Base-by-base conservation (phyloP, 2,797 vertebrate species). In the Agapornis canus region DNA sequence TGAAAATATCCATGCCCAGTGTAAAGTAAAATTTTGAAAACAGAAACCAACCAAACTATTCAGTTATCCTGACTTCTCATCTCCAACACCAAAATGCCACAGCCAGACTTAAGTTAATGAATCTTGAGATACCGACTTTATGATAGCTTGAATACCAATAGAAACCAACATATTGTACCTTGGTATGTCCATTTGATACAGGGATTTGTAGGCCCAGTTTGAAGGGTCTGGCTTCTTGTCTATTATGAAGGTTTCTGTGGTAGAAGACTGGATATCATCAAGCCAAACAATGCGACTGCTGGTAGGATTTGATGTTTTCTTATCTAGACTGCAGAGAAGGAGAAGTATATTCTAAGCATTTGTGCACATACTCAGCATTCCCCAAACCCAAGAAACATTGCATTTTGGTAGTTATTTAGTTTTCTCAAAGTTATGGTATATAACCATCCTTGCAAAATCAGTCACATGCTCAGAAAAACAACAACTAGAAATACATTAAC, bases 181-280 rank as follows among this genome's bases (percentile, higher is more conserved):
- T 49, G 99, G 98, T 69, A 99, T 98, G 35, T 99, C 98, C 87
- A 98, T 99, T 71, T 98, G 98, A 97, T 99, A 99, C 31, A 99
- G 96, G 22, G 99, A 99, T 92, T 99, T 99, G 89, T 99, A 99
- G 23, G 99, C 98, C 99, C 99, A 99, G 98, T 99, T 99, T 72
- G 99, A 98, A 32, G 97, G 95, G 87, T 99, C 99, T 4, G 99
- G 97, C 86, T 98, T 99, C 91, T 97, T 98, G 96, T 99, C 99
- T 80, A 98, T 97, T 45, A 98, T 98, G 98, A 99, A 99, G 6
- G 93, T 96, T 68, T 98, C 98, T 76, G 96, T 93, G 5, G 96
- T 95, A 68, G 97, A 92, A 20, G 90, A 76, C 95, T 98, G 97
- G 52, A 98, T 8, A 71, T 99, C 99, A 92, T 99, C 99, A 60